Base-by-base conservation (phyloP, 2,888 invertebrate genomes). In the Bursaphelenchus okinawaensis region DNA sequence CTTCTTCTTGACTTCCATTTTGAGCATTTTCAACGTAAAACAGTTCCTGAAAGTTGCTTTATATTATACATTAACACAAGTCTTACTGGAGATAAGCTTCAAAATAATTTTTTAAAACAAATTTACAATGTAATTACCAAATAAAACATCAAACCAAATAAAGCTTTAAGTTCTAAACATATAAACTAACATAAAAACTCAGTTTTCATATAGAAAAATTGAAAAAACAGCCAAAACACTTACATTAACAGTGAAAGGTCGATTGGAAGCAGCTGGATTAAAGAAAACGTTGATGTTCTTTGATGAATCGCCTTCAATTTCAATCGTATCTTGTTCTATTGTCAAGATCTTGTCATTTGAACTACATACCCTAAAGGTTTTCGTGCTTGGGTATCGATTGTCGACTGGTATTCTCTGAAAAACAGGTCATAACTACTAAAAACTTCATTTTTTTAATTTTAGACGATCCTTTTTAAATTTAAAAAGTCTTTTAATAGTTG, bases 21-120 rank as follows among this genome's bases (percentile, higher is more conserved):
- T 68, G 66, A 2, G 67, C 66, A 63, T 73, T 62, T 65, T 73
- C 73, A 27, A 76, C 60, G 58, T 76, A 73, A n/a, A 73, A 55
- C 19, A 73, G 65, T 26, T 65, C 66, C 67, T 70, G 28, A 19
- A 62, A 63, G 1, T 1, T n/a, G 7, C 24, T n/a, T n/a, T n/a
- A 24, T 4, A 54, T 24, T 24, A 12, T 4, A 12, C 27, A 54
- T 24, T 12, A 19, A n/a, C n/a, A 24, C 54, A n/a, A n/a, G n/a
- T n/a, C n/a, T n/a, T n/a, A n/a, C n/a, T n/a, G n/a, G n/a, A n/a
- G n/a, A n/a, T n/a, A n/a, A n/a, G n/a, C n/a, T n/a, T n/a, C n/a
- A n/a, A n/a, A n/a, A n/a, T n/a, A n/a, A n/a, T n/a, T n/a, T n/a
- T n/a, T n/a, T n/a, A n/a, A n/a, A n/a, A n/a, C n/a, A n/a, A n/a